Evolutionary conservation across 2,888 invertebrate genomes (phyloP).

Genomic region (Eupithecia subumbrata): DNA sequence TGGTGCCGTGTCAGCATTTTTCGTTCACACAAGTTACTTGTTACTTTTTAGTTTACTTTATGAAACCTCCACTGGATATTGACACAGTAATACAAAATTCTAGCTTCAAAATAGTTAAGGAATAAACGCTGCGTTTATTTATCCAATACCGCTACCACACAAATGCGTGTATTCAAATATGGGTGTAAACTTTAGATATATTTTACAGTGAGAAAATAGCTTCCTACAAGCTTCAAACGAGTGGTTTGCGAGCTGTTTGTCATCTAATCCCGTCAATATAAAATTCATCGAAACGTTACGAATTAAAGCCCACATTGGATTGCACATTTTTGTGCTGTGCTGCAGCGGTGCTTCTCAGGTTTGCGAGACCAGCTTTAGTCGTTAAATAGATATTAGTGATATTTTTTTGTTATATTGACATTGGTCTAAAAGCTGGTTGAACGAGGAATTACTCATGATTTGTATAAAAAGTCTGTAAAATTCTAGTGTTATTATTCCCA

Average conservation of each 20-base stretch:
- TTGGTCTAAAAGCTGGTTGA: neutral
- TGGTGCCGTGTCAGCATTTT: neutral
- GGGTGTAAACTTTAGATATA: too few relatives aligned
- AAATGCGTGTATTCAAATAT: too few relatives aligned
- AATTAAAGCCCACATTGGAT: too few relatives aligned
- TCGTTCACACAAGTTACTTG: neutral
- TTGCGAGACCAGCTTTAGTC: neutral
- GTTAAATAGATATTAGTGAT: neutral
- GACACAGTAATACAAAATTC: neutral
- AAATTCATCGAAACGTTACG: too few relatives aligned
- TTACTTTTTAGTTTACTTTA: neutral
- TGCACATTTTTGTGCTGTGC: too few relatives aligned
- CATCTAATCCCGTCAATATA: too few relatives aligned
- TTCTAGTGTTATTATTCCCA: neutral
- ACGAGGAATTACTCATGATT: neutral
- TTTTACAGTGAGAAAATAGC: too few relatives aligned
- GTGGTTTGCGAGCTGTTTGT: too few relatives aligned
- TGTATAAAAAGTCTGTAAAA: neutral
- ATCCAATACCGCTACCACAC: too few relatives aligned
- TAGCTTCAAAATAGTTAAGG: neutral
- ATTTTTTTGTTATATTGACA: too few relatives aligned
- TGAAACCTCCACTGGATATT: neutral
- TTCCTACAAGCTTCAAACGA: too few relatives aligned
- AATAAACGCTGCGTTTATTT: neutral
- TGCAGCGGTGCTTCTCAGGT: too few relatives aligned